Evolutionary conservation across 1,140 invertebrate species (phyloP).

Genomic region (Magallana ariakensis): DNA sequence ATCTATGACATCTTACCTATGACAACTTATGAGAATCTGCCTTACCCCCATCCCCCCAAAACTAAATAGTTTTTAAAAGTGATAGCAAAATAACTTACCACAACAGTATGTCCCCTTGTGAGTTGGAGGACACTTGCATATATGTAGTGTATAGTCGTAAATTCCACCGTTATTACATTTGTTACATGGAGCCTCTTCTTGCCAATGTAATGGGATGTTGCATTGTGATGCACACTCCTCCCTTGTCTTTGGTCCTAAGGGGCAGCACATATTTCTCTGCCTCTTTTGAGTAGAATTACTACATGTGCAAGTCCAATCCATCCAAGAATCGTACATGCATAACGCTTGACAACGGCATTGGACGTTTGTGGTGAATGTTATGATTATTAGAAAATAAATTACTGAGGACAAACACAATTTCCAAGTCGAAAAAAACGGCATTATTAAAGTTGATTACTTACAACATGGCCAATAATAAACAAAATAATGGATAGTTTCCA

Average conservation of each 20-base stretch:
- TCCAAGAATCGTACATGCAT: background rate
- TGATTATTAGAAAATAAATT: no score
- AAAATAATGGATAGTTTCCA: no score
- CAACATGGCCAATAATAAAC: no score
- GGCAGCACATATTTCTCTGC: background rate
- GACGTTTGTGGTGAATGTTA: background rate
- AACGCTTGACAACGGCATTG: background rate
- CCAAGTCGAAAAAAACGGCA: no score
- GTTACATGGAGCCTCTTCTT: background rate
- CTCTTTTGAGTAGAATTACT: background rate
- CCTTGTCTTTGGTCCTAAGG: background rate
- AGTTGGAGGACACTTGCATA: background rate
- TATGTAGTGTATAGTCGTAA: background rate
- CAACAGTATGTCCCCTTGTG: background rate
- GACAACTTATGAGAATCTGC: no score
- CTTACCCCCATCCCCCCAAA: no score
- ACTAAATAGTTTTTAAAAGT: no score
- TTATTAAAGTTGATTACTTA: no score
- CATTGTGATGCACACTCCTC: background rate
- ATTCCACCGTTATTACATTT: background rate
- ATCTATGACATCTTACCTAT: background rate
- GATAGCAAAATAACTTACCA: background rate
- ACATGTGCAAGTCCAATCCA: background rate
- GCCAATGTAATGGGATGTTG: background rate
- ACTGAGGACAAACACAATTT: no score